Percentiles rank a stretch among this genome's conserved stretches.
phyloP scores from a whole-genome alignment of 2,797 vertebrate genomes.

The Valencia hispanica region DNA sequence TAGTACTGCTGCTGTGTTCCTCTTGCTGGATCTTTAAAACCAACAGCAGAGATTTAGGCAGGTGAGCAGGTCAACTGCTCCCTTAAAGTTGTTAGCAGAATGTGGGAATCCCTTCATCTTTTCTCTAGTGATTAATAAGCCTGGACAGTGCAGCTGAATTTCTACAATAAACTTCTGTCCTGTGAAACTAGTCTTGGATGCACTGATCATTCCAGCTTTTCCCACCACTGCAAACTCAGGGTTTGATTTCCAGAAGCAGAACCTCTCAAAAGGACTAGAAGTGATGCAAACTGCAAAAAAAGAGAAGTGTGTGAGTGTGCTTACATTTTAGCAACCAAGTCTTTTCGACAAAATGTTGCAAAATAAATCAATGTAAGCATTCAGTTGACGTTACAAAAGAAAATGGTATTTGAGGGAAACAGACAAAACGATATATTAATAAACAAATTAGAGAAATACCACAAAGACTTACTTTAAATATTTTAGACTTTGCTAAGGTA shows the following conservation, averaged over 20 bases:
- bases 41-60: constrained; percentile 3
- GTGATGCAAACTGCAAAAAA: not conserved
- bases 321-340: not conserved
- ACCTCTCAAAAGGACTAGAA: not conserved
- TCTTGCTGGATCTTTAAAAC: constrained; percentile 16
- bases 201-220: not conserved
- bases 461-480: no score
- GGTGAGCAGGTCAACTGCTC: constrained; percentile 29
- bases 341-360: no score
- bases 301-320: no score
- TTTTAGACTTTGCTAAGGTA: no score
- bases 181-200: not conserved
- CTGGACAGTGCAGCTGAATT: not conserved
- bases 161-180: not conserved
- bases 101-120: not conserved
- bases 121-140: not conserved
- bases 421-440: no score
- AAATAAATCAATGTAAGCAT: no score
- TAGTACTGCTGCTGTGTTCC: constrained; percentile 27
- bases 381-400: no score
- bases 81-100: constrained; percentile 16
- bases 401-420: no score
- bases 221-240: not conserved
- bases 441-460: no score
- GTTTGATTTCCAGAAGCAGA: not conserved